phyloP scores from a whole-genome alignment of 2,113 vertebrate genomes.

The Spea multiplicata region DNA sequence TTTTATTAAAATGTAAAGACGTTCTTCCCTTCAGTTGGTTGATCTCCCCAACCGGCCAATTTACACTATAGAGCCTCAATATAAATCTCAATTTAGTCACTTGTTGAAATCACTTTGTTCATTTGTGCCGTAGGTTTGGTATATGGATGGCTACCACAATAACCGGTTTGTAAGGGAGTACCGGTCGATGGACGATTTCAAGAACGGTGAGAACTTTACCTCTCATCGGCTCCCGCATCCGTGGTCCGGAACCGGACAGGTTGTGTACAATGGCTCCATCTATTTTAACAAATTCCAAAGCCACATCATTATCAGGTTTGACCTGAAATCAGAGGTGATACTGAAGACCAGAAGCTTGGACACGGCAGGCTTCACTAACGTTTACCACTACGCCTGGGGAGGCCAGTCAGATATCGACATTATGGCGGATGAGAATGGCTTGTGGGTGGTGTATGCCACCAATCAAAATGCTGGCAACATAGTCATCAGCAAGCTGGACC shows the following conservation, averaged over 20 bases:
- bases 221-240: constrained; percentile 96
- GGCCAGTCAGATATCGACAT: constrained; percentile 98
- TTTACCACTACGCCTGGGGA: constrained; percentile 97
- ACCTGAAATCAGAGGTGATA: constrained; percentile 88
- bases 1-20: neutral
- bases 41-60: too few relatives aligned
- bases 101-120: neutral
- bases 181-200: constrained; percentile 91
- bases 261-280: constrained; percentile 97
- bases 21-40: too few relatives aligned
- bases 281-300: constrained; percentile 99
- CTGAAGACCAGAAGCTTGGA: constrained; percentile 92
- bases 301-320: constrained; percentile 94
- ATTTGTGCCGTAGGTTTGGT: constrained; percentile 80
- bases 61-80: too few relatives aligned
- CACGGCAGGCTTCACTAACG: constrained; percentile 92
- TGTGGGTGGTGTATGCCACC: constrained; percentile 97
- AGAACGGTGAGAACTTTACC: constrained; percentile 95
- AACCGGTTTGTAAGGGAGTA: constrained; percentile 98
- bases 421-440: constrained; percentile 93
- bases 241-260: constrained; percentile 95
- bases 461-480: constrained; percentile 98
- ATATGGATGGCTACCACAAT: constrained; percentile 99
- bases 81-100: neutral
- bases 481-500: constrained; percentile 94